phyloP scores from a whole-genome alignment of 2,797 vertebrate genomes.

The Urosaurus nigricauda region DNA sequence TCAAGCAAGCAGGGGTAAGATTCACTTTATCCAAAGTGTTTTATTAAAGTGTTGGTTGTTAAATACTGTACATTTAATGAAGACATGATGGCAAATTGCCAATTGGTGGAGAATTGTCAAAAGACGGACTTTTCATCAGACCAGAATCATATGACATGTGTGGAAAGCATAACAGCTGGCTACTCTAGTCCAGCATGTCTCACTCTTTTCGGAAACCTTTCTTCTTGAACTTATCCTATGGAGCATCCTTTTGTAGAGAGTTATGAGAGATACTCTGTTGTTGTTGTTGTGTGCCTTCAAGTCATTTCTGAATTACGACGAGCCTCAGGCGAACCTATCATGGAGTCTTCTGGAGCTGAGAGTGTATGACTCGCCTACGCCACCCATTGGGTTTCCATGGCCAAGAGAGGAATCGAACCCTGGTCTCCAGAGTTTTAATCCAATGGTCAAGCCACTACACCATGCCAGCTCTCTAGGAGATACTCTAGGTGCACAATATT shows the following conservation, averaged over 20 bases:
- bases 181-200: neutral
- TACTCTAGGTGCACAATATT: neutral
- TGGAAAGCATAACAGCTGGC: neutral
- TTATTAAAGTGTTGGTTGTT: conserved; percentile 22
- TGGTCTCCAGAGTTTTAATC: no score
- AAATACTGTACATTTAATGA: conserved; percentile 1
- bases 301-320: no score
- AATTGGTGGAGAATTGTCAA: neutral
- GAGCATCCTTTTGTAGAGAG: neutral
- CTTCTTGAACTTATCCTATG: neutral
- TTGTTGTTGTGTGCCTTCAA: no score
- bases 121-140: no score
- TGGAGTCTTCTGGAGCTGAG: no score
- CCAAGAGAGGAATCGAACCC: no score
- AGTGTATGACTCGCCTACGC: no score
- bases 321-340: no score
- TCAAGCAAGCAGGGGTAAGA: conserved; percentile 14
- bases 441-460: no score
- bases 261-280: neutral
- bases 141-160: neutral
- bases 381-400: no score
- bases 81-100: neutral
- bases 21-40: conserved; percentile 19
- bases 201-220: neutral
- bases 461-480: neutral